These are phyloP conservation scores for Drosophila fuyamai DNA, from an alignment of 1,140 invertebrate species.

Conservation along the genomic window DNA sequence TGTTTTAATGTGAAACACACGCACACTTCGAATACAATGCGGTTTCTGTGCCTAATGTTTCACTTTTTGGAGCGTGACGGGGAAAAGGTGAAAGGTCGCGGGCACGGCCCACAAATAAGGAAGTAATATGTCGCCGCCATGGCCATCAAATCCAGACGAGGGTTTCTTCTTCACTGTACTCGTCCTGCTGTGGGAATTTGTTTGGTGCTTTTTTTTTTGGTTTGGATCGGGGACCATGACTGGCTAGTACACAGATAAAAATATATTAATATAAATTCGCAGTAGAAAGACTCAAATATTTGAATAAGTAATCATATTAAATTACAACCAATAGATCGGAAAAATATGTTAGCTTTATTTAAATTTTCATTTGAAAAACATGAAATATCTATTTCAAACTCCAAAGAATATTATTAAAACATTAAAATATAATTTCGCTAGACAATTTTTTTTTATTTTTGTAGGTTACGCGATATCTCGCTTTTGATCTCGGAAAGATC, in stretches of 20 bases:
- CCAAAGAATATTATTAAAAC: too few relatives aligned
- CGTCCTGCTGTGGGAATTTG: slow-evolving; percentile 4
- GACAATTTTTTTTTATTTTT: too few relatives aligned
- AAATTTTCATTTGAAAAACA: too few relatives aligned
- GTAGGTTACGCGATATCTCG: too few relatives aligned
- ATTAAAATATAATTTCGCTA: too few relatives aligned
- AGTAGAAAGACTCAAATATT: too few relatives aligned
- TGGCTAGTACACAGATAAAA: background rate
- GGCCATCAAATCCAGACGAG: slow-evolving; percentile 68
- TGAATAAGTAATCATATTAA: too few relatives aligned
- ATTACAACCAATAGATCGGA: too few relatives aligned
- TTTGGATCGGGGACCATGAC: background rate
- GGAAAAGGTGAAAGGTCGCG: slow-evolving; percentile 56
- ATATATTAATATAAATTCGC: background rate
- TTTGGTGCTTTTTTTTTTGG: background rate
- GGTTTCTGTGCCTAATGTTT: slow-evolving; percentile 62
- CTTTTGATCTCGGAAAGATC: too few relatives aligned
- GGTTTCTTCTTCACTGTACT: slow-evolving; percentile 9
- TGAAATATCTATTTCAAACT: too few relatives aligned
- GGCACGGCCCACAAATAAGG: slow-evolving; percentile 75
- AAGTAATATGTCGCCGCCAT: slow-evolving; percentile 77
- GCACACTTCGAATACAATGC: slow-evolving; percentile 21
- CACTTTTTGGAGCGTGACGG: slow-evolving; percentile 54
- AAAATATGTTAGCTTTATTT: too few relatives aligned
- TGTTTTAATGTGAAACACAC: slow-evolving; percentile 72